A percentile compares a stretch with the other conserved stretches of the same genome.
phyloP scores from a whole-genome alignment of 2,888 invertebrate species.

The Polia nebulosa region DNA sequence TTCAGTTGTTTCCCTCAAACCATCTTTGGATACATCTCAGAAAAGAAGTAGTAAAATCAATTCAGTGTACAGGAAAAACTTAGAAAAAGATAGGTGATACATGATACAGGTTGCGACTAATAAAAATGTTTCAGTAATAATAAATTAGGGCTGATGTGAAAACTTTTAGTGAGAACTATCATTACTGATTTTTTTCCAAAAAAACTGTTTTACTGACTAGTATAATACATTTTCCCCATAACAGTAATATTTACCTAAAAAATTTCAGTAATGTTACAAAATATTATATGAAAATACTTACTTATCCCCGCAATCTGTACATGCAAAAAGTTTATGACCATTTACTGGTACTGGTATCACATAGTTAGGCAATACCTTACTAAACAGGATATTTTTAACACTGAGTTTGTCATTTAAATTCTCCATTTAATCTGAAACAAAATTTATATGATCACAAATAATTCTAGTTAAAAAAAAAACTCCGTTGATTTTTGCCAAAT shows the following conservation, averaged over 20 bases:
- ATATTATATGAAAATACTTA: slow-evolving; percentile 72
- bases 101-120: not conserved
- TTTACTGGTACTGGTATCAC: slow-evolving; percentile 75
- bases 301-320: slow-evolving; percentile 91
- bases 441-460: not conserved
- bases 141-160: not conserved
- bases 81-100: too few relatives aligned
- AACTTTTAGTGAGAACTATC: not conserved
- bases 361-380: slow-evolving; percentile 82
- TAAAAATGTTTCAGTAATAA: not conserved
- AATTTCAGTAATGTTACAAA: not conserved
- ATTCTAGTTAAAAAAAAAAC: not conserved
- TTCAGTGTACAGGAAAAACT: too few relatives aligned
- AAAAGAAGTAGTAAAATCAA: not conserved
- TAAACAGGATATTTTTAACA: slow-evolving; percentile 85
- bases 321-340: slow-evolving; percentile 86
- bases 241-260: not conserved
- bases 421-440: slow-evolving; percentile 66
- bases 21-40: not conserved
- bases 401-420: slow-evolving; percentile 76
- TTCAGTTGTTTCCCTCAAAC: not conserved
- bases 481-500: not conserved
- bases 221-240: not conserved
- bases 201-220: not conserved
- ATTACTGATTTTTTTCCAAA: not conserved